Percentiles rank a stretch among this genome's conserved stretches.
phyloP scores from a whole-genome alignment of 2,113 vertebrate species.

The Psilopogon haemacephalus region DNA sequence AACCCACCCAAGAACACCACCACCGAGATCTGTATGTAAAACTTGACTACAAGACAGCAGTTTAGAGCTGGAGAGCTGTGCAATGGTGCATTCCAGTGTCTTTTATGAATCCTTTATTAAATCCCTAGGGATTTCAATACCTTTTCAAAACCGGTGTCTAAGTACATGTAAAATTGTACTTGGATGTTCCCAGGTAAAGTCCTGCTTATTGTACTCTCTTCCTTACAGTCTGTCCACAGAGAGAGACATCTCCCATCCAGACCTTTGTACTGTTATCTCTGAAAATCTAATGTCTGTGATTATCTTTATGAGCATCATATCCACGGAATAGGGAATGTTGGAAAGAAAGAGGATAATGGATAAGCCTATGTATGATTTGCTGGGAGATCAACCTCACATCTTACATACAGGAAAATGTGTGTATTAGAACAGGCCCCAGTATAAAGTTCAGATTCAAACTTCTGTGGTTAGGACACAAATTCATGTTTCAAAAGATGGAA shows the following conservation, averaged over 20 bases:
- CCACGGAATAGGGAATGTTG: neutral
- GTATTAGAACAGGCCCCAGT: neutral
- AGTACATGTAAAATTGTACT: neutral
- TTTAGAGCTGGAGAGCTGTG: neutral
- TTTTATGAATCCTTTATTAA: neutral
- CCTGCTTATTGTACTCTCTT: neutral
- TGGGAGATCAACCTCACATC: neutral
- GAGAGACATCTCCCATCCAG: neutral
- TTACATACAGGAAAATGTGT: neutral
- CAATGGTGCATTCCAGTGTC: neutral
- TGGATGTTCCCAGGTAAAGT: neutral
- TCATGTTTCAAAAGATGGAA: neutral
- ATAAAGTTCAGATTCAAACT: neutral
- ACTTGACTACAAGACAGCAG: too few relatives aligned
- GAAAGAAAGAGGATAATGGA: neutral
- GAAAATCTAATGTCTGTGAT: neutral
- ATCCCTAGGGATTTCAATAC: neutral
- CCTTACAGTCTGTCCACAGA: neutral
- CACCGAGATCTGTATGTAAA: too few relatives aligned
- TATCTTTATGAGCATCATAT: neutral
- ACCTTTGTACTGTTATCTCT: neutral
- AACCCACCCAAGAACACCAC: too few relatives aligned
- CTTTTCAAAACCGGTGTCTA: neutral
- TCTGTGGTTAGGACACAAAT: neutral
- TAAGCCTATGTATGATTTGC: neutral